Percentiles rank a stretch among this genome's conserved stretches.
Conservation (phyloP, 2,113 vertebrate species). For the Corythaixoides concolor region DNA sequence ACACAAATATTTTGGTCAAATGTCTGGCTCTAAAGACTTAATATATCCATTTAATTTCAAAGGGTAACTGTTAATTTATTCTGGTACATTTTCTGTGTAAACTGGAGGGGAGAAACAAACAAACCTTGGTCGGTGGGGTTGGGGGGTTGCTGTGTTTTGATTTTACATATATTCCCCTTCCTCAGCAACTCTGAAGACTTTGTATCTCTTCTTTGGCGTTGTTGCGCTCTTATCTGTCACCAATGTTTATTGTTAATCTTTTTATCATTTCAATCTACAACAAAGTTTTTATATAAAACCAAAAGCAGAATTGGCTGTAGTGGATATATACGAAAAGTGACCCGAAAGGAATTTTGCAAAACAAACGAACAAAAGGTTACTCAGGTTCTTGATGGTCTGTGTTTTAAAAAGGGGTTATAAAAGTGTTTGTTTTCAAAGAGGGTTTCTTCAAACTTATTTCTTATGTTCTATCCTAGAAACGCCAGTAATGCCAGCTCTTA, state of each 20-base stretch:
- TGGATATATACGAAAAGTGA: neutral
- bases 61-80: neutral
- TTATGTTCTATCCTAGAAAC: neutral
- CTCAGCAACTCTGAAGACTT: neutral
- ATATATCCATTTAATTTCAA: neutral
- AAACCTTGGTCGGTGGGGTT: neutral
- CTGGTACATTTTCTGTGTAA: neutral
- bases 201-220: neutral
- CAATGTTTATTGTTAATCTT: neutral
- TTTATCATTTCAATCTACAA: neutral
- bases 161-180: neutral
- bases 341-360: neutral
- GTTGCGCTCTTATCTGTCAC: neutral
- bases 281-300: neutral
- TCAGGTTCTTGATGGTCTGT: neutral
- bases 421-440: neutral
- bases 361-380: neutral
- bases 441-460: neutral
- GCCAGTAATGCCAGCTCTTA: neutral
- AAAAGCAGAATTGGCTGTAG: neutral
- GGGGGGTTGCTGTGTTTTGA: neutral
- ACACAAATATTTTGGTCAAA: neutral
- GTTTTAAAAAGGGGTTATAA: neutral
- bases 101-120: neutral
- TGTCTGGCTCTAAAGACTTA: neutral